Evolutionary conservation across 1,140 invertebrate species (phyloP).

Genomic region (Plodia interpunctella): DNA sequence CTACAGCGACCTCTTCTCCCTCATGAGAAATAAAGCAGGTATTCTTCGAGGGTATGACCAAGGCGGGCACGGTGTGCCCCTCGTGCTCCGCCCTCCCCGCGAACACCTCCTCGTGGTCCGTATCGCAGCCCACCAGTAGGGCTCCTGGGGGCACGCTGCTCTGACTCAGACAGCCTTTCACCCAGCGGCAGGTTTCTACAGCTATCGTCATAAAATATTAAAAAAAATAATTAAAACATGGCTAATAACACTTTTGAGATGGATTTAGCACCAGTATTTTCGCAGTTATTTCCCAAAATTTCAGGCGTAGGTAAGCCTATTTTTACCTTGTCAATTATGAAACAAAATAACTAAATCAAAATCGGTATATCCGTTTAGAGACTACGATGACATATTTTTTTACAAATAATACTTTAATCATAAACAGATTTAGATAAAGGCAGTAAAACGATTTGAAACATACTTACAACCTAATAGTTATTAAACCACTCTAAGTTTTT

Average conservation of each 20-base stretch:
- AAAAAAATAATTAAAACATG: no score
- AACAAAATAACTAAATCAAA: no score
- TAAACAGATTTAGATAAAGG: neutral
- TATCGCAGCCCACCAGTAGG: constrained; percentile 7
- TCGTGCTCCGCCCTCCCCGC: constrained; percentile 3
- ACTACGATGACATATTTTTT: no score
- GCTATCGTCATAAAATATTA: neutral
- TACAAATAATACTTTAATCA: neutral
- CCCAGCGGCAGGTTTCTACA: neutral
- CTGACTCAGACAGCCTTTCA: constrained; percentile 4
- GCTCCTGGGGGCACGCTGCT: constrained; percentile 1
- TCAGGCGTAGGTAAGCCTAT: no score
- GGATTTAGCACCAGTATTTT: no score
- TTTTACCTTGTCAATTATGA: no score
- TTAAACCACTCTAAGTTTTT: neutral
- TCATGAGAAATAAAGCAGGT: constrained; percentile 1
- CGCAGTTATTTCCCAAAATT: no score
- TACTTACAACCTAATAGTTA: neutral
- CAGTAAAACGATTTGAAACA: neutral
- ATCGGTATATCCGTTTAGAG: no score
- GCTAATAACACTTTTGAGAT: no score
- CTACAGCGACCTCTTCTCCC: neutral
- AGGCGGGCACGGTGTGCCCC: neutral
- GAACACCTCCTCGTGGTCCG: neutral
- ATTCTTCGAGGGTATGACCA: constrained; percentile 2